Conservation (phyloP, 2,888 invertebrate species). For the Villa cingulata region DNA sequence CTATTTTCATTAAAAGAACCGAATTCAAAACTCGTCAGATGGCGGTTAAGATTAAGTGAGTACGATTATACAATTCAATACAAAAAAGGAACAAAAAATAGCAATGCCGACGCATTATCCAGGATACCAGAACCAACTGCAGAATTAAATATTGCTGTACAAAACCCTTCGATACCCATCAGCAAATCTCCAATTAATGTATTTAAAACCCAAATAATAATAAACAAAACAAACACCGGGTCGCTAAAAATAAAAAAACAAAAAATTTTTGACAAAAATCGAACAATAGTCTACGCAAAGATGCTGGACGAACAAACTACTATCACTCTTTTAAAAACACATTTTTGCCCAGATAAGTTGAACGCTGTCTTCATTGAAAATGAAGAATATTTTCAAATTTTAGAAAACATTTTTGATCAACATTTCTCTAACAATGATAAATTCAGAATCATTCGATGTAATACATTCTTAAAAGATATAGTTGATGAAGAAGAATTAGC, state of each 20-base stretch:
- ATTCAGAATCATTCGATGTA: background rate
- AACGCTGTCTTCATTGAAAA: constrained; percentile 7
- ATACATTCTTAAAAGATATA: constrained; percentile 5
- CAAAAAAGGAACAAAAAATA: background rate
- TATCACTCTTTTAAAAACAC: constrained; percentile 8
- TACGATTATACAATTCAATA: no score
- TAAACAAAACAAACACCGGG: constrained; percentile 4
- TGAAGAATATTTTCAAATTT: background rate
- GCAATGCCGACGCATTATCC: no score
- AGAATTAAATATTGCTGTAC: no score
- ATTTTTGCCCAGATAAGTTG: constrained; percentile 5
- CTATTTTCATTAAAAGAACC: no score
- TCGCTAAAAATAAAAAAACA: constrained; percentile 6
- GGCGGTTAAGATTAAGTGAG: no score
- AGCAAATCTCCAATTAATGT: background rate
- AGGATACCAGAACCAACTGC: no score
- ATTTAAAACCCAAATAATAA: background rate
- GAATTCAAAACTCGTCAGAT: no score
- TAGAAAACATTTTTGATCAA: background rate
- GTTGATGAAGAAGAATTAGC: constrained; percentile 7
- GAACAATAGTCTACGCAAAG: background rate
- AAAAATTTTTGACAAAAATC: constrained; percentile 1
- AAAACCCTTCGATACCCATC: background rate
- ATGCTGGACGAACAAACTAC: background rate
- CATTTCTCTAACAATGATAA: background rate